Evolutionary conservation across 2,797 vertebrate genomes (phyloP), one percentile per base, ranked within the genome.

Genomic region (Sebastes baramenuke): DNA sequence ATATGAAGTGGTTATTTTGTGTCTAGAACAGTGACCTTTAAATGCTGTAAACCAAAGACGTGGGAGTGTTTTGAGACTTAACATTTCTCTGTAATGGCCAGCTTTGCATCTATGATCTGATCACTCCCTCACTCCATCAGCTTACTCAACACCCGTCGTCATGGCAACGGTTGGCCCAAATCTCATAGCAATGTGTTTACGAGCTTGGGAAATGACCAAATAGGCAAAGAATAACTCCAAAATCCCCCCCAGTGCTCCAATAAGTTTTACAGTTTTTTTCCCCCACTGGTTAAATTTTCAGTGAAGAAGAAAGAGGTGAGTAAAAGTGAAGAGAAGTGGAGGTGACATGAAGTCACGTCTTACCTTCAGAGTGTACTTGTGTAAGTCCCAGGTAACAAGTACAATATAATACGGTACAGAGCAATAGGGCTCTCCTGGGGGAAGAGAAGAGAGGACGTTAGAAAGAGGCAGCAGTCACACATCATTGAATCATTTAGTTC

Each of bases 321-420:
- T 46, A 67, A 61, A 68, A 64, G 72, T 55, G 58, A 73, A 61
- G 22, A 72, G 56, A 69, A 76, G 29, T 46, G 65, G 49, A 25
- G 52, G 42, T 38, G 67, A 58, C 30, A 22, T 36, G 4, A 77
- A 29, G 58, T 16, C 3, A 60, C 18, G 52, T 79, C 93, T 97
- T 98, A 99, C 98, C 98, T 99, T 98, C 96, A 97, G 96, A 95
- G 95, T 95, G 95, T 93, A 96, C 97, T 96, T 97, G 97, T 91
- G 97, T 94, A 95, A 96, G 95, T 96, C 97, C 97, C 96, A 98
- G 96, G 95, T 97, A 97, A 96, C 96, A 98, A 93, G 96, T 95
- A 95, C 97, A 96, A 87, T 95, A 98, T 89, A 99, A 93, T 91
- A 98, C 87, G 89, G 96, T 96, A 95, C 97, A 98, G 96, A 98